A percentile compares a stretch with the other conserved stretches of the same genome.
Evolutionary conservation across 1,140 invertebrate genomes (phyloP).

Genomic region (Lamellibrachia luymesi): DNA sequence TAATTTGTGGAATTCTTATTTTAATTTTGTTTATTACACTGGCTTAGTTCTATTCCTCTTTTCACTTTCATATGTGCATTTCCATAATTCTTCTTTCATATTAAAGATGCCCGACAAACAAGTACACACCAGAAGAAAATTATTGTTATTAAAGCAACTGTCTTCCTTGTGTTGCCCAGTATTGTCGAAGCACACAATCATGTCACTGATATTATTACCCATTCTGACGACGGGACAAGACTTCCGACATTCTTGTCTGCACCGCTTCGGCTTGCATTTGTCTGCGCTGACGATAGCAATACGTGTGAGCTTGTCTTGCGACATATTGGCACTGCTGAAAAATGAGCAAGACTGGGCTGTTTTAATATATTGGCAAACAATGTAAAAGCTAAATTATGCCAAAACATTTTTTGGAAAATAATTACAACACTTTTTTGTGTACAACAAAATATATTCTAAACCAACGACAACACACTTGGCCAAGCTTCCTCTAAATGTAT

Average conservation of each 20-base stretch:
- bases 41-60: no score
- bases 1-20: no score
- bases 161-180: no score
- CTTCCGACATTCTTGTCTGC: constrained; percentile 97
- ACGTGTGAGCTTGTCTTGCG: constrained; percentile 29
- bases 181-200: not conserved
- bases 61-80: no score
- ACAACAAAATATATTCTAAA: not conserved
- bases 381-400: no score
- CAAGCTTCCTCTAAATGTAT: not conserved
- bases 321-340: constrained; percentile 11
- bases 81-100: no score
- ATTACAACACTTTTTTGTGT: no score
- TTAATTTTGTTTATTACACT: no score
- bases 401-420: no score
- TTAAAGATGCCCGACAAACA: no score
- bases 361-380: not conserved
- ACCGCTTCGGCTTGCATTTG: constrained; percentile 98
- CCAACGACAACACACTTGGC: not conserved
- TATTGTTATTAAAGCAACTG: no score
- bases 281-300: constrained; percentile 98
- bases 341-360: not conserved
- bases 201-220: constrained; percentile 61
- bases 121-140: no score
- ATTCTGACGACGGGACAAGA: constrained; percentile 97